Conservation (phyloP, 2,888 invertebrate genomes). For the Neocrepidodera transversa region DNA sequence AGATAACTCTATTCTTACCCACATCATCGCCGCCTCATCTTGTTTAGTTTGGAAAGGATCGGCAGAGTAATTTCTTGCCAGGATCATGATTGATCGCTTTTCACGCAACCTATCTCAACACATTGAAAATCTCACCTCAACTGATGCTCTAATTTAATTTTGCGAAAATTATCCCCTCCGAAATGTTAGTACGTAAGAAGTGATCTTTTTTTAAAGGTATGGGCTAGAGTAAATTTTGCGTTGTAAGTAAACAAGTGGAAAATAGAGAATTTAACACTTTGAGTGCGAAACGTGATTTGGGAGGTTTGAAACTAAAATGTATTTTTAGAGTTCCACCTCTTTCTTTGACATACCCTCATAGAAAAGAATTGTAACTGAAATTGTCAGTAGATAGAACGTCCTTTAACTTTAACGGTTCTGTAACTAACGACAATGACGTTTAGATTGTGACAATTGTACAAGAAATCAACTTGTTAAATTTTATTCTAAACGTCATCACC, state of each 20-base stretch:
- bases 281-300: neutral
- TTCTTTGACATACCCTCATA: too few species aligned
- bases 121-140: conserved; percentile 49
- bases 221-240: neutral
- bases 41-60: conserved; percentile 49
- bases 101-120: conserved; percentile 42
- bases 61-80: conserved; percentile 52
- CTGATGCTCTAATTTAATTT: conserved; percentile 44
- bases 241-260: neutral
- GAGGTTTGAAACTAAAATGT: too few species aligned
- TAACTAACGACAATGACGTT: too few species aligned
- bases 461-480: too few species aligned
- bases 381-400: too few species aligned
- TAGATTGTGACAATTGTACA: too few species aligned
- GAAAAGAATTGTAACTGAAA: too few species aligned
- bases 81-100: conserved; percentile 50
- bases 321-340: too few species aligned
- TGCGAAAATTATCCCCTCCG: conserved; percentile 47
- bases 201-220: conserved; percentile 19
- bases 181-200: conserved; percentile 23
- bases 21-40: conserved; percentile 52
- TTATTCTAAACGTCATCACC: too few species aligned
- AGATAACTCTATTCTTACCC: conserved; percentile 53
- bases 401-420: too few species aligned
- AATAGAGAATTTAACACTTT: neutral